Evolutionary conservation across 2,888 invertebrate genomes (phyloP).

Genomic region (Temnothorax rugatulus): DNA sequence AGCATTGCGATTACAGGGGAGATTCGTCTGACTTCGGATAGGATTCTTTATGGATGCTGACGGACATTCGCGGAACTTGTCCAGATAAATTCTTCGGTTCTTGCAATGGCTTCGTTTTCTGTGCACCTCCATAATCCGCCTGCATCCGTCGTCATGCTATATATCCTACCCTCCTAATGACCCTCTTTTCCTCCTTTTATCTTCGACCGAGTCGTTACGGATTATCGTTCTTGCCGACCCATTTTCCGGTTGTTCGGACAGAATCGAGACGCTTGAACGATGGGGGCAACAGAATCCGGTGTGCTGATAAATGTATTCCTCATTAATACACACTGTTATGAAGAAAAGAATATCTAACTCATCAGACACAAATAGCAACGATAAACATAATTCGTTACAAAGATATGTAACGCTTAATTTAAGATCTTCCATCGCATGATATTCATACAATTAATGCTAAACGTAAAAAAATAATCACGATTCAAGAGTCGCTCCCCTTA

Average conservation of each 20-base stretch:
- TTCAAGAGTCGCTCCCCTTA: not conserved
- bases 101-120: constrained; percentile 35
- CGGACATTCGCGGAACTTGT: constrained; percentile 18
- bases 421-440: not conserved
- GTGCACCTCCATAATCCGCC: constrained; percentile 52
- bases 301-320: constrained; percentile 24
- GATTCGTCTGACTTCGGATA: constrained; percentile 23
- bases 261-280: constrained; percentile 37
- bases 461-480: not conserved
- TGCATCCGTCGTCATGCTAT: constrained; percentile 40
- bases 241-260: constrained; percentile 45
- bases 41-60: constrained; percentile 38
- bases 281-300: constrained; percentile 24
- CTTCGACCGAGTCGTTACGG: constrained; percentile 49
- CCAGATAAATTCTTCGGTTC: constrained; percentile 43
- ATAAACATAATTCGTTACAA: not conserved
- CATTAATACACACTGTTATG: constrained; percentile 14
- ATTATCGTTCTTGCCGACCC: constrained; percentile 59
- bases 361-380: not conserved
- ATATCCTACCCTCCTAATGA: constrained; percentile 35
- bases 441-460: not conserved
- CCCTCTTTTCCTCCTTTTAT: constrained; percentile 52
- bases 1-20: not conserved
- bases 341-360: not conserved
- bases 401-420: not conserved